These are phyloP conservation scores for Aromia moschata DNA, from an alignment of 2,888 invertebrate genomes.

Conservation along the genomic window DNA sequence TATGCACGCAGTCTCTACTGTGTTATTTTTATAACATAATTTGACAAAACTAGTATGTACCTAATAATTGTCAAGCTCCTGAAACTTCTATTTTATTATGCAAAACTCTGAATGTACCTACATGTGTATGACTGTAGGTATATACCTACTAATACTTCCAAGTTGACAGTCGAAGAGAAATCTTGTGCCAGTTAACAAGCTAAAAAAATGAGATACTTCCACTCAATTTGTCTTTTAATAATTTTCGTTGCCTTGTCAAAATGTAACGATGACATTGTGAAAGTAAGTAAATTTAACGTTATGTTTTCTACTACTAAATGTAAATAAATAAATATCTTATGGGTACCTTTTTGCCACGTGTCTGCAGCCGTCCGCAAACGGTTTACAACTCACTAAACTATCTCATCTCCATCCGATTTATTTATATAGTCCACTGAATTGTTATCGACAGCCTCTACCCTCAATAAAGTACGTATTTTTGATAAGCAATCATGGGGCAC, in stretches of 20 bases:
- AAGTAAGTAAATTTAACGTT: conserved; percentile 7
- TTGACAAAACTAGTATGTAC: no score
- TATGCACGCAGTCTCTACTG: no score
- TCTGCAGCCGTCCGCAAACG: neutral
- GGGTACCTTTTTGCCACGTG: conserved; percentile 18
- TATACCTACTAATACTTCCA: no score
- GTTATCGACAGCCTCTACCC: conserved; percentile 19
- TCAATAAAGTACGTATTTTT: conserved; percentile 35
- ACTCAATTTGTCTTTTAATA: neutral
- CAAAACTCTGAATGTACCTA: no score
- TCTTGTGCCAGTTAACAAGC: no score
- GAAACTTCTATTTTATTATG: no score
- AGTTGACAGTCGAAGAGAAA: no score
- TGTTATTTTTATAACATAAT: no score
- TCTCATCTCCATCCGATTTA: neutral
- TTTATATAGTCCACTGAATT: conserved; percentile 34
- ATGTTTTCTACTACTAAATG: neutral
- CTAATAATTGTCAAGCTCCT: no score
- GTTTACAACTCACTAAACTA: conserved; percentile 9
- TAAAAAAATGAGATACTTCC: neutral
- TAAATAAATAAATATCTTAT: conserved; percentile 6
- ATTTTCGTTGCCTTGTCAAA: neutral
- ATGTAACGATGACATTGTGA: conserved; percentile 10
- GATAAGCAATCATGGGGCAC: conserved; percentile 36
- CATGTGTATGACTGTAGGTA: no score